Evolutionary conservation across 2,888 invertebrate species (phyloP).

Genomic region (Synergus japonicus): DNA sequence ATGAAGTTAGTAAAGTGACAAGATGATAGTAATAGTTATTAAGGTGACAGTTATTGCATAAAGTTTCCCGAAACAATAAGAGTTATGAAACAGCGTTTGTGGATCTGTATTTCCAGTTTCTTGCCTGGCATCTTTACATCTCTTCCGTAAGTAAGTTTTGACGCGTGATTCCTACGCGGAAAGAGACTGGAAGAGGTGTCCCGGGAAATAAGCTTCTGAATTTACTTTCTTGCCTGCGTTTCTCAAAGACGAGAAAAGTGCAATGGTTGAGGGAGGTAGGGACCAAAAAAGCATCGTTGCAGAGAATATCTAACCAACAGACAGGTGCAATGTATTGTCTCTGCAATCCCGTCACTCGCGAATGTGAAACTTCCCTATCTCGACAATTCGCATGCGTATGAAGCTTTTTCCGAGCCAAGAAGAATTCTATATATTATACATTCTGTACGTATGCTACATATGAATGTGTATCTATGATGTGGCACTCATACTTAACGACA

Average conservation of each 20-base stretch:
- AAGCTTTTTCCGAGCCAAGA: conserved; percentile 30
- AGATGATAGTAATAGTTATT: background rate
- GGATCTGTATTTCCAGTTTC: conserved; percentile 9
- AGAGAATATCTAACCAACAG: conserved; percentile 25
- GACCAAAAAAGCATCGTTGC: conserved; percentile 18
- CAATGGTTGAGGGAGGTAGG: background rate
- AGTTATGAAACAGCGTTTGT: background rate
- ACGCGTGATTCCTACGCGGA: conserved; percentile 39
- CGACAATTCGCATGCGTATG: conserved; percentile 28
- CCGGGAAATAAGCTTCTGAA: conserved; percentile 69
- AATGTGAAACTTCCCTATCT: conserved; percentile 32
- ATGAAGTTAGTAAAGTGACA: background rate
- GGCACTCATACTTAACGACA: background rate
- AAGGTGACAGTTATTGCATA: background rate
- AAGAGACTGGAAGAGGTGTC: conserved; percentile 60
- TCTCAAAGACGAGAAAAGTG: conserved; percentile 23
- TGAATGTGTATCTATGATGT: background rate
- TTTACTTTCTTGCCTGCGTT: conserved; percentile 63
- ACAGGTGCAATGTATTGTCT: conserved; percentile 38
- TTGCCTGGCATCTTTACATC: background rate
- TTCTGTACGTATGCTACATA: conserved; percentile 21
- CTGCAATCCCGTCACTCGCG: conserved; percentile 32
- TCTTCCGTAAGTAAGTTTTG: background rate
- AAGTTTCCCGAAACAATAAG: background rate
- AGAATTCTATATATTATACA: conserved; percentile 30